Conservation (phyloP, 1,140 invertebrate genomes). For the Paralvinella palmiformis region DNA sequence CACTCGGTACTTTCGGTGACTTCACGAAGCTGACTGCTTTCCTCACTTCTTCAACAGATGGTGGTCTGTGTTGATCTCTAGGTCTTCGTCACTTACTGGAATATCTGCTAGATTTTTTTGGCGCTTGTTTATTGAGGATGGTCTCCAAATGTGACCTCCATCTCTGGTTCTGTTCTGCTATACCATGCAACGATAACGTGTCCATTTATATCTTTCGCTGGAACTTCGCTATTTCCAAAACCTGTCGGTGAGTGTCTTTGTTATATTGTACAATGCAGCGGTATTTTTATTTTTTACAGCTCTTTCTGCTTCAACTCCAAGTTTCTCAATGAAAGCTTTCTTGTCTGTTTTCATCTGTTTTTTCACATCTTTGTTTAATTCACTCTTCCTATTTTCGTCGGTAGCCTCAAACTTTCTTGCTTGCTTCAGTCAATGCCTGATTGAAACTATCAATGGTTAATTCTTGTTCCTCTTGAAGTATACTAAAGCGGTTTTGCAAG, state of each 20-base stretch:
- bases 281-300: no score
- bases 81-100: not conserved
- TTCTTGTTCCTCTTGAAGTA: no score
- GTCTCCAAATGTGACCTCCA: constrained; percentile 11
- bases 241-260: no score
- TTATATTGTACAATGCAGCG: no score
- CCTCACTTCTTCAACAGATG: constrained; percentile 6
- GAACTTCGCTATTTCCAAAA: constrained; percentile 2
- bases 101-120: not conserved
- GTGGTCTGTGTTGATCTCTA: constrained; percentile 3
- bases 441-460: no score
- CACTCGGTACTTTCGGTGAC: constrained; percentile 7
- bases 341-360: not conserved
- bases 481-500: no score
- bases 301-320: constrained; percentile 12
- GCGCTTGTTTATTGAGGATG: constrained; percentile 9
- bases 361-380: constrained; percentile 11
- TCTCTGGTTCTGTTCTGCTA: constrained; percentile 8
- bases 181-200: constrained; percentile 1
- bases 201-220: constrained; percentile 1
- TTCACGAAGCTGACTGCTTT: constrained; percentile 9
- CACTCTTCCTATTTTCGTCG: no score
- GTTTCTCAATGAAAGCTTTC: not conserved
- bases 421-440: no score
- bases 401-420: no score